A percentile compares a stretch with the other conserved stretches of the same genome.
Evolutionary conservation across 2,888 invertebrate genomes (phyloP).

Genomic region (Lamellibrachia satsuma): DNA sequence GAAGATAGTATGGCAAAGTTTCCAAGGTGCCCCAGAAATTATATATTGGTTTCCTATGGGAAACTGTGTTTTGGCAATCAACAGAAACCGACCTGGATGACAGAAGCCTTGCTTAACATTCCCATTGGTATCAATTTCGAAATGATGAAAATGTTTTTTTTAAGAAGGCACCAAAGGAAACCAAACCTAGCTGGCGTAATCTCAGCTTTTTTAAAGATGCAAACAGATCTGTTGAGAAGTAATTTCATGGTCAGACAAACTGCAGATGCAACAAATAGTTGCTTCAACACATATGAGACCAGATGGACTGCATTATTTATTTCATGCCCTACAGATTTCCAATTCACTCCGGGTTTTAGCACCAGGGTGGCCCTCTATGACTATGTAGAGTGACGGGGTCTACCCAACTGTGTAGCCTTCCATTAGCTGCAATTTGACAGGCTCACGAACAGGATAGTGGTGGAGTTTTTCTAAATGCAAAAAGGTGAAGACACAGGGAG

Average conservation of each 20-base stretch:
- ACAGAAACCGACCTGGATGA: neutral
- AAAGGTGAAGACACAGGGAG: neutral
- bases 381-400: neutral
- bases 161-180: neutral
- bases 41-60: neutral
- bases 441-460: neutral
- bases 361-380: neutral
- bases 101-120: neutral
- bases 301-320: constrained; percentile 9
- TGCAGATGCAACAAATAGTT: neutral
- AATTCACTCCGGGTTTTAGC: neutral
- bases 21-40: neutral
- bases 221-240: neutral
- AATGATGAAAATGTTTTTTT: neutral
- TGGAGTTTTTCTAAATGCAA: neutral
- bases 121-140: neutral
- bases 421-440: neutral
- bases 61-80: neutral
- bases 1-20: neutral
- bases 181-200: neutral
- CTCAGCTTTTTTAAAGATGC: neutral
- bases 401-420: neutral
- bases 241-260: neutral
- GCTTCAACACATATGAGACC: neutral
- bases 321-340: neutral